These are phyloP conservation scores for Zelostemma sp. DNA, from an alignment of 1,140 invertebrate genomes.

Conservation along the genomic window DNA sequence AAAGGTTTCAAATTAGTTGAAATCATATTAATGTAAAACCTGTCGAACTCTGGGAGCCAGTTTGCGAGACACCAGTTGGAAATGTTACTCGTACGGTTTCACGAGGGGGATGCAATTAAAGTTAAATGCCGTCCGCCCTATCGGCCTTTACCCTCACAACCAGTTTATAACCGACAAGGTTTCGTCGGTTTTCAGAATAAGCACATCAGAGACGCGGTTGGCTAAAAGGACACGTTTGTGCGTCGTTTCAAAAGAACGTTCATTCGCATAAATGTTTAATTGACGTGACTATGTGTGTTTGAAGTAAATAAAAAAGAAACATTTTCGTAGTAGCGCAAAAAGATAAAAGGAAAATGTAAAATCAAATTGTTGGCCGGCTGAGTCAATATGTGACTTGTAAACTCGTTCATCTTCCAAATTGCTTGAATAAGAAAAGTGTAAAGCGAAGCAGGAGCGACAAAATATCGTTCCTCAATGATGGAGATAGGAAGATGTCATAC, in stretches of 20 bases:
- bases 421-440: too few relatives aligned
- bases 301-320: not conserved
- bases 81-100: constrained; percentile 57
- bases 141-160: constrained; percentile 49
- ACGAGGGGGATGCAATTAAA: constrained; percentile 60
- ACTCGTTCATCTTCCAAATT: too few relatives aligned
- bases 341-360: not conserved
- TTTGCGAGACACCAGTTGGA: constrained; percentile 41
- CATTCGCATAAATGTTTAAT: constrained; percentile 6
- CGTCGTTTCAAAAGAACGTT: constrained; percentile 8
- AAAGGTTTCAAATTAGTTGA: constrained; percentile 34
- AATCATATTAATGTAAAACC: constrained; percentile 58
- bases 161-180: constrained; percentile 58
- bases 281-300: not conserved
- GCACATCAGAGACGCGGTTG: constrained; percentile 30
- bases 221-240: constrained; percentile 15
- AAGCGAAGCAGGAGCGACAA: too few relatives aligned
- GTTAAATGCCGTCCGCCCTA: constrained; percentile 55
- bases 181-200: constrained; percentile 47
- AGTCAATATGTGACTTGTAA: too few relatives aligned
- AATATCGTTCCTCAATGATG: constrained; percentile 5
- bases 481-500: constrained; percentile 20
- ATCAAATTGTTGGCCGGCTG: not conserved
- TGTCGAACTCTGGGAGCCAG: constrained; percentile 41
- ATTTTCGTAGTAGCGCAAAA: not conserved